These are phyloP conservation scores for Odontomyia ornata DNA, from an alignment of 2,888 invertebrate species.

Conservation along the genomic window DNA sequence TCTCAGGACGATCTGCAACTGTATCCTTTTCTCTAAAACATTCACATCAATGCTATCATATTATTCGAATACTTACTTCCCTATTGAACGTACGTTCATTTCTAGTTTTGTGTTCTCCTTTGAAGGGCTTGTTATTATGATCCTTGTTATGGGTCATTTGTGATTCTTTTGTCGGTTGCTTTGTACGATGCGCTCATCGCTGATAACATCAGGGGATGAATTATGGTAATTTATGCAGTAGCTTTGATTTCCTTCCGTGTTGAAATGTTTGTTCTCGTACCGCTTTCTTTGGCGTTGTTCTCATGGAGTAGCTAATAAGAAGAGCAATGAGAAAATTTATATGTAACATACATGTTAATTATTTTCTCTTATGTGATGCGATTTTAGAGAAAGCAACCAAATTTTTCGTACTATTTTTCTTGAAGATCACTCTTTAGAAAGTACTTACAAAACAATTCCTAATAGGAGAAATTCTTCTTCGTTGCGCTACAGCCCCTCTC, in stretches of 20 bases:
- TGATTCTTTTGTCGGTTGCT: slow-evolving; percentile 45
- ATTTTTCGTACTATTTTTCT: too few species aligned
- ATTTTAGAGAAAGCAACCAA: too few species aligned
- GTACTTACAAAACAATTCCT: too few species aligned
- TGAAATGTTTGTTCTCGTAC: slow-evolving; percentile 9
- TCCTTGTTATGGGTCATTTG: slow-evolving; percentile 48
- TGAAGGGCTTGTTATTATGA: slow-evolving; percentile 49
- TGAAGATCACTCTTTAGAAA: too few species aligned
- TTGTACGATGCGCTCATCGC: background rate
- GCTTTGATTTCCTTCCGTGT: slow-evolving; percentile 12
- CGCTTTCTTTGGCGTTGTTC: background rate
- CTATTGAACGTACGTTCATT: background rate
- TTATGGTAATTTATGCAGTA: slow-evolving; percentile 37
- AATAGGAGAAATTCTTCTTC: too few species aligned
- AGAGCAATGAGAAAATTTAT: too few species aligned
- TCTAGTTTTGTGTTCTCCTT: slow-evolving; percentile 1
- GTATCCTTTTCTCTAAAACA: slow-evolving; percentile 45
- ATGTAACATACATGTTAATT: too few species aligned
- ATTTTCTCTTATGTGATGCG: too few species aligned
- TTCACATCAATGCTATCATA: slow-evolving; percentile 36
- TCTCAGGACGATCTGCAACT: slow-evolving; percentile 45
- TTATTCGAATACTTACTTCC: slow-evolving; percentile 31
- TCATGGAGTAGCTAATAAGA: too few species aligned
- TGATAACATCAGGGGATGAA: slow-evolving; percentile 21
- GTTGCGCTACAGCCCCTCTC: too few species aligned